Evolutionary conservation across 2,888 invertebrate species (phyloP).

Genomic region (Epistrophe eligans): DNA sequence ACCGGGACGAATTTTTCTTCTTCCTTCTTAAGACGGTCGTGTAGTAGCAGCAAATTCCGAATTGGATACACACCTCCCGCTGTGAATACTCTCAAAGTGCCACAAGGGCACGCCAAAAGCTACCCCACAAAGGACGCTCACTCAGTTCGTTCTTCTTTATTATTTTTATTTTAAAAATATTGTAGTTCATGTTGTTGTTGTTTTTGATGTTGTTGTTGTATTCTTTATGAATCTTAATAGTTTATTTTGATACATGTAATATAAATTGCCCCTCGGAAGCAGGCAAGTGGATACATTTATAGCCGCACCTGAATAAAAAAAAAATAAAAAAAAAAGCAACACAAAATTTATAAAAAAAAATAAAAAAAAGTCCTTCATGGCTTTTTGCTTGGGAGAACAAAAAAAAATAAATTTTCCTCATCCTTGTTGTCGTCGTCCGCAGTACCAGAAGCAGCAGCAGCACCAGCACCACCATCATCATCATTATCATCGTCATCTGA

Average conservation of each 20-base stretch:
- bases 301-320: slow-evolving; percentile 49
- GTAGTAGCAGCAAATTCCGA: slow-evolving; percentile 50
- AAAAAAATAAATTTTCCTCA: slow-evolving; percentile 27
- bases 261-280: slow-evolving; percentile 45
- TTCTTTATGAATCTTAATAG: slow-evolving; percentile 49
- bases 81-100: slow-evolving; percentile 72
- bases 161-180: neutral
- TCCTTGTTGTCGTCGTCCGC: slow-evolving; percentile 16
- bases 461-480: too few relatives aligned
- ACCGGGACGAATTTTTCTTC: slow-evolving; percentile 41
- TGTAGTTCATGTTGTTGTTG: neutral
- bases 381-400: slow-evolving; percentile 37
- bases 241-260: slow-evolving; percentile 67
- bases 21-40: slow-evolving; percentile 56
- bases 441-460: neutral
- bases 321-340: neutral
- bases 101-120: slow-evolving; percentile 76
- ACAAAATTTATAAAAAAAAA: neutral
- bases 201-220: neutral
- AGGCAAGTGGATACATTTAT: slow-evolving; percentile 30
- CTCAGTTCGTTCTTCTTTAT: neutral
- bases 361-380: slow-evolving; percentile 50
- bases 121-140: slow-evolving; percentile 75
- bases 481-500: neutral
- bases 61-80: slow-evolving; percentile 75